Base-by-base conservation (phyloP, 2,113 vertebrate species). In the Malurus cyaneus region DNA sequence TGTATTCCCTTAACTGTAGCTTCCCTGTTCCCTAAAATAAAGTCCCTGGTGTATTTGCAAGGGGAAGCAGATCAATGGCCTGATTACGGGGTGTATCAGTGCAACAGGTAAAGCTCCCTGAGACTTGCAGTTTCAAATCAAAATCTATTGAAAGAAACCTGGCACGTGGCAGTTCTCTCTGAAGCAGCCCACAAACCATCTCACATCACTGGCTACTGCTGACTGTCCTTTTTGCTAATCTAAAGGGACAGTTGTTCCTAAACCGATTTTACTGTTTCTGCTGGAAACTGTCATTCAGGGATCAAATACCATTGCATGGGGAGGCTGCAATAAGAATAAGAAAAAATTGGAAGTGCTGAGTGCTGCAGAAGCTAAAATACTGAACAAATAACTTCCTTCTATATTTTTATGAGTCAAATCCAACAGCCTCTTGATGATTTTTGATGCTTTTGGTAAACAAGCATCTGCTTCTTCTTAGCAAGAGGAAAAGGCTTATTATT, bases 401-500 rank as follows among this genome's bases (percentile, higher is more conserved):
- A 11, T 74, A 84, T 94, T 94, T 96, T 78, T 80, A 70, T 20
- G 61, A 91, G 72, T 78, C 73, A 86, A 92, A 96, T 97, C 69
- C 71, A 73, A 46, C 65, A 93, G 77, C 71, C 94, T 97, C 91
- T 97, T 96, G 73, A 89, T 94, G 91, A 86, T 92, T 94, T 94
- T 92, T 86, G 47, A 89, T 95, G 92, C 95, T 92, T 94, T 96
- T 89, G 93, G 76, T 97, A 95, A 94, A 94, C 94, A 93, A 97
- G 89, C 96, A 94, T 96, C 95, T 97, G 96, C 90, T 97, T 74
- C 96, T 97, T 96, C 96, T 96, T 93, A 93, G 86, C 97, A 67
- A 70, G 60, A 94, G 88, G 94, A 96, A 94, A 96, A 95, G 94
- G 88, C 92, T 97, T 96, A 88, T 97, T 95, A 94, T 97, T 94